Conservation (phyloP, 2,113 vertebrate genomes). For the Campylorhamphus procurvoides region DNA sequence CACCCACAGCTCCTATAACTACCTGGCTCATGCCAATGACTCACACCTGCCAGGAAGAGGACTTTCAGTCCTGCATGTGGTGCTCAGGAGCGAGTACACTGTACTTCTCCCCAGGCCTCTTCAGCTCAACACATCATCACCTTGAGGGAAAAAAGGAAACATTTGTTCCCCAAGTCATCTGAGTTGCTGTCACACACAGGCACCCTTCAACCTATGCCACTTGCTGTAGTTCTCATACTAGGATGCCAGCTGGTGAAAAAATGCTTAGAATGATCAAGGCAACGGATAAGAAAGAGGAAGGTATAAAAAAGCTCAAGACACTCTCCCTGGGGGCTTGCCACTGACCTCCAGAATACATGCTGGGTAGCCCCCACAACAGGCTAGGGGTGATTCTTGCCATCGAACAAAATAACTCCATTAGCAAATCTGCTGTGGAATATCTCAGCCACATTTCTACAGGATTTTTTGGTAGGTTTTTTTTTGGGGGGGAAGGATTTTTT, state of each 20-base stretch:
- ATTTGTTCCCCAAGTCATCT: not conserved
- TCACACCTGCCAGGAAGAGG: not conserved
- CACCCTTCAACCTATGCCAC: not conserved
- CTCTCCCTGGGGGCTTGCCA: not conserved
- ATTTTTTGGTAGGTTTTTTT: not conserved
- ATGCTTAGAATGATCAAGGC: not conserved
- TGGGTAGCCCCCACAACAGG: no score
- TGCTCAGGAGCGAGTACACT: not conserved
- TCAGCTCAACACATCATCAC: not conserved
- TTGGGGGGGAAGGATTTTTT: not conserved
- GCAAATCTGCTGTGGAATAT: not conserved
- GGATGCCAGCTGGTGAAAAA: not conserved
- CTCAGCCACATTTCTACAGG: not conserved
- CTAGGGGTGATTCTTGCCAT: not conserved
- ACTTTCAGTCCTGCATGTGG: not conserved
- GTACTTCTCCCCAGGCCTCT: accelerated
- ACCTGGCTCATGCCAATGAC: not conserved
- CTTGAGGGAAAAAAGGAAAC: not conserved
- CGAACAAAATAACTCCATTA: not conserved
- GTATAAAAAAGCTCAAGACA: not conserved
- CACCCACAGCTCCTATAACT: not conserved
- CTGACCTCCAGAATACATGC: not conserved
- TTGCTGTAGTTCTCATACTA: not conserved
- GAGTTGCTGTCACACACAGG: not conserved
- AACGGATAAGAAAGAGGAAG: not conserved